Percentiles rank a stretch among this genome's conserved stretches.
phyloP scores from a whole-genome alignment of 2,888 invertebrate genomes.

The Scaeva pyrastri region DNA sequence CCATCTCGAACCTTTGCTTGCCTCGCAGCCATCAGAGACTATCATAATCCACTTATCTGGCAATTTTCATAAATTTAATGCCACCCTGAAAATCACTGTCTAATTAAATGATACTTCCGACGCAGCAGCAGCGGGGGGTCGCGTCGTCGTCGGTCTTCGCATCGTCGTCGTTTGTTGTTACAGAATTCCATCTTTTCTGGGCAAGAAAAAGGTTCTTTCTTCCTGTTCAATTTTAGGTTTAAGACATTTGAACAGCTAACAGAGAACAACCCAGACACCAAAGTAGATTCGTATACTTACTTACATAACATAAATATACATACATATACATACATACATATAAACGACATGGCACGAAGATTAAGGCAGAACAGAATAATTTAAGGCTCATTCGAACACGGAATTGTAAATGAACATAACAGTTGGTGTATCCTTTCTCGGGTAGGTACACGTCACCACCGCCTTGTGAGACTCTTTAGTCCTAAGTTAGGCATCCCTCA shows the following conservation, averaged over 20 bases:
- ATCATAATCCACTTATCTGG: conserved; percentile 75
- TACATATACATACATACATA: too few relatives aligned
- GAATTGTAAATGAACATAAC: conserved; percentile 73
- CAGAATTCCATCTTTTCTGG: conserved; percentile 38
- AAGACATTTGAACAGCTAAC: conserved; percentile 16
- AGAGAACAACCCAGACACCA: conserved; percentile 16
- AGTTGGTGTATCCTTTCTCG: conserved; percentile 61
- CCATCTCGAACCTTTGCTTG: neutral
- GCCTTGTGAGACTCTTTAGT: neutral
- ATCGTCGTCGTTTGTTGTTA: too few relatives aligned
- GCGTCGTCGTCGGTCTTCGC: conserved; percentile 35
- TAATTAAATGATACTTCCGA: conserved; percentile 75
- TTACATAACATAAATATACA: neutral
- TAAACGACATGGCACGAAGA: conserved; percentile 58
- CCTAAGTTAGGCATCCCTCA: conserved; percentile 14
- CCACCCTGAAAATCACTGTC: conserved; percentile 70
- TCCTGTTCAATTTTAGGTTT: neutral
- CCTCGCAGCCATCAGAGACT: conserved; percentile 54
- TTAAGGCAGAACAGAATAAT: conserved; percentile 71
- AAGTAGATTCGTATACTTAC: neutral
- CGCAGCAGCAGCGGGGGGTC: conserved; percentile 21
- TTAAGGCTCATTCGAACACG: conserved; percentile 72
- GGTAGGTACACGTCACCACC: neutral
- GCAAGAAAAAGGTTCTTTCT: conserved; percentile 31
- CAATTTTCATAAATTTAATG: conserved; percentile 72